Base-by-base conservation (phyloP, 2,113 vertebrate species). In the Zeus faber region DNA sequence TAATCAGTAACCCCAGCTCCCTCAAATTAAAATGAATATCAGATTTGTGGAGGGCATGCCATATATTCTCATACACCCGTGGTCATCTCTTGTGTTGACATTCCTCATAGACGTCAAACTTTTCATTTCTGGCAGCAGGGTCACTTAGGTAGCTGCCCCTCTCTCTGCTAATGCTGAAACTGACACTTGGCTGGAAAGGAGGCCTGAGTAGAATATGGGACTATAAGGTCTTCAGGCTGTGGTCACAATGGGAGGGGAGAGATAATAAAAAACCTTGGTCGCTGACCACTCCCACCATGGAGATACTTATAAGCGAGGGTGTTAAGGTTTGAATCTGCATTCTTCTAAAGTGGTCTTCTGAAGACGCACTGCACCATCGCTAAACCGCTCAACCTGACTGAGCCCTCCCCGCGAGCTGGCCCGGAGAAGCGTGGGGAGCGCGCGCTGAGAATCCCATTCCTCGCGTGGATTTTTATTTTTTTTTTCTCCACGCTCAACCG, bases 281-380 rank as follows among this genome's bases (percentile, higher is more conserved):
- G 46, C 65, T 71, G 72, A 85, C 75, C 81, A 78, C 79, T 84
- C 77, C 80, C 78, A 82, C 77, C 49, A 31, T 21, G 58, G 58
- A 77, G 62, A 85, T 73, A 80, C 63, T 81, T 88, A 90, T 90
- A 92, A 88, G 85, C 25, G 39, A 85, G 77, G 44, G 80, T 78
- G 79, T 73, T 68, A 82, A 79, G 67, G 49, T 72, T 72, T 64
- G 57, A 73, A 65, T 64, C 58, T 47, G 57, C 71, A 72, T 74
- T 71, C 51, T 49, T 74, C 58, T 64, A 33, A 72, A 71, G 55
- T 68, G 61, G 43, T 53, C 51, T 62, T 73, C 76, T 56, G 58
- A 70, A 70, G 46, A 69, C 43, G 21, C 46, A 47, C 9, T 6
- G 51, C 62, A 22, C 44, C 21, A 29, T 53, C 20, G 58, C 63